Evolutionary conservation across 2,888 invertebrate species (phyloP), one percentile per base, ranked within the genome.

Genomic region (Synanthedon tipuliformis): DNA sequence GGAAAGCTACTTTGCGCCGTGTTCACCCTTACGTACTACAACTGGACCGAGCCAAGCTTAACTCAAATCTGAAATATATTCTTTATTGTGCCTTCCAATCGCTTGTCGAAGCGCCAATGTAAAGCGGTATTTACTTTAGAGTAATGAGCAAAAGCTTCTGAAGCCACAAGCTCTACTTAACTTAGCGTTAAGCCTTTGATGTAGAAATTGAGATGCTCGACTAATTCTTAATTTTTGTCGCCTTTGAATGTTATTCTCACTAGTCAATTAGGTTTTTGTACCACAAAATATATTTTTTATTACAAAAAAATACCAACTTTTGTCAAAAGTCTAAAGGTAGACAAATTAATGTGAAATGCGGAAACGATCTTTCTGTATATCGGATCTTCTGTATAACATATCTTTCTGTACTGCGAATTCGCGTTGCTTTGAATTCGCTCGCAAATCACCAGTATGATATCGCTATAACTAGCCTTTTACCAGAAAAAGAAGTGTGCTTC

Each of bases 1-100:
- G 70, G 71, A 82, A 85, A 86, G 79, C 86, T 72, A 73, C 75
- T 76, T 71, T 75, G 75, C 78, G 73, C 78, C 78, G 67, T 66
- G 66, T 69, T 75, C 80, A 78, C 82, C 83, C 70, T 74, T 67
- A 68, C 64, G 74, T 71, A 66, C 70, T 70, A 70, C 34, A 71
- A 71, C 67, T 65, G 67, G 68, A 64, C 60, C 53, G 18, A 49
- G 23, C 12, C 15, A 3, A 45, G 45, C 15, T 45, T 45, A 45
- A 45, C 45, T 45, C 13, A 34, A 34, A 34, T 34, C 34, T 34
- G 13, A 45, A n/a, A 45, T 34, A 45, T 13, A 45, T 45, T n/a
- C 45, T 45, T 13, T 45, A 45, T 45, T 45, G 7, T 45, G 15
- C 45, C 3, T 7, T 45, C 15, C 15, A 45, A 5, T 13, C 45